phyloP scores from a whole-genome alignment of 1,140 invertebrate genomes.

The Glomeris maerens region DNA sequence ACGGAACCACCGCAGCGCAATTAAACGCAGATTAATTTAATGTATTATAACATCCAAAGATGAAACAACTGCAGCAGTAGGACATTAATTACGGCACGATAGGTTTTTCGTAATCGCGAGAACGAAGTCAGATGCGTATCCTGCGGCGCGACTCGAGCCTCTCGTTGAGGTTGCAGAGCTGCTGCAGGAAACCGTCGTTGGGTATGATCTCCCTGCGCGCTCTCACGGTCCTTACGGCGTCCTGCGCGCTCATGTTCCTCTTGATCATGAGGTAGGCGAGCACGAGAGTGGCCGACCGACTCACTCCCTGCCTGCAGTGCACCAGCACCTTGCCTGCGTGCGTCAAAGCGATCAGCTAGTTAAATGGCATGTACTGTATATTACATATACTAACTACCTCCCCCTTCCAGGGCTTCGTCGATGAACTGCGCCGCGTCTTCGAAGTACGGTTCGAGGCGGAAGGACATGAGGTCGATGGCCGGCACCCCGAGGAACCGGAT shows the following conservation, averaged over 20 bases:
- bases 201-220: slow-evolving; percentile 39
- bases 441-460: slow-evolving; percentile 63
- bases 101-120: no score
- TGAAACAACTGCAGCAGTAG: no score
- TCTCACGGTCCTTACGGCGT: slow-evolving; percentile 51
- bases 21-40: no score
- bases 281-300: slow-evolving; percentile 61
- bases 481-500: slow-evolving; percentile 65
- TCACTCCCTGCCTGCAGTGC: slow-evolving; percentile 66
- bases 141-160: neutral
- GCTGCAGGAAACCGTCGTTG: slow-evolving; percentile 33
- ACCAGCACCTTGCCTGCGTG: slow-evolving; percentile 56
- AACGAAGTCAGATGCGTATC: no score
- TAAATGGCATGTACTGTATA: neutral
- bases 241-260: slow-evolving; percentile 52
- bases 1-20: no score
- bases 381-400: slow-evolving; percentile 17
- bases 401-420: slow-evolving; percentile 47
- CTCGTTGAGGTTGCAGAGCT: slow-evolving; percentile 27
- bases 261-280: slow-evolving; percentile 72
- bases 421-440: slow-evolving; percentile 62
- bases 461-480: slow-evolving; percentile 54
- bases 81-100: no score
- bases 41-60: no score
- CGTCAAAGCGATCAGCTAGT: neutral